Percentiles rank a stretch among this genome's conserved stretches.
Conservation (phyloP, 2,113 vertebrate species). For the Columba janthina region DNA sequence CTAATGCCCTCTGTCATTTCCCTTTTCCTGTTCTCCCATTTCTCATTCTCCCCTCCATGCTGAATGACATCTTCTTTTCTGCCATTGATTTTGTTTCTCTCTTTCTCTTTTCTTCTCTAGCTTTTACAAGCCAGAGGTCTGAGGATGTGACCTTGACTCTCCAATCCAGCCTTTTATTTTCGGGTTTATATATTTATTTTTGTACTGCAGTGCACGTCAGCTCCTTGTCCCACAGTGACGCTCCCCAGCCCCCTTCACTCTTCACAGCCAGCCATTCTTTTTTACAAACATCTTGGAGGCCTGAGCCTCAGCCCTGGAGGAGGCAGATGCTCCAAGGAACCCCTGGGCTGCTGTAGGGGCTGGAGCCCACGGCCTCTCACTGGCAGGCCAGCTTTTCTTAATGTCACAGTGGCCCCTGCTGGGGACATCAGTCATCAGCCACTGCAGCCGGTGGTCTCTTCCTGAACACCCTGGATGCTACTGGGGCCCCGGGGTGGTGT, state of each 20-base stretch:
- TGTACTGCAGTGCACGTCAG: slow-evolving; percentile 56
- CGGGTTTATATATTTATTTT: slow-evolving; percentile 76
- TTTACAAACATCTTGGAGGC: background rate
- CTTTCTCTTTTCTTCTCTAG: slow-evolving; percentile 67
- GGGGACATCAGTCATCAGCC: slow-evolving; percentile 30
- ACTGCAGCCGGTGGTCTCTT: background rate
- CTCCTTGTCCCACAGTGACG: background rate
- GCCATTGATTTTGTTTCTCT: slow-evolving; percentile 1
- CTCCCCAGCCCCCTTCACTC: background rate
- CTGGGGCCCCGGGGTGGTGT: background rate
- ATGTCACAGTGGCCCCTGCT: slow-evolving; percentile 56
- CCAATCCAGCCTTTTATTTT: slow-evolving; percentile 66
- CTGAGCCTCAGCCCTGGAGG: background rate
- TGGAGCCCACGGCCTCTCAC: background rate
- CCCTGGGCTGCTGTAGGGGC: background rate
- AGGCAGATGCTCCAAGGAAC: background rate
- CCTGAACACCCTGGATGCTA: background rate
- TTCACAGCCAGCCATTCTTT: background rate
- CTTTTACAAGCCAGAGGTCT: slow-evolving; percentile 77
- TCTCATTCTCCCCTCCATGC: background rate
- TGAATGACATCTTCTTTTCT: background rate
- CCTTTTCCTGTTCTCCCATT: background rate
- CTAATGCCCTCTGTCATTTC: background rate
- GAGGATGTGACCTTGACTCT: slow-evolving; percentile 71
- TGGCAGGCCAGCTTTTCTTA: background rate